Evolutionary conservation across 2,797 vertebrate species (phyloP).

Genomic region (Fistularia tabacaria): DNA sequence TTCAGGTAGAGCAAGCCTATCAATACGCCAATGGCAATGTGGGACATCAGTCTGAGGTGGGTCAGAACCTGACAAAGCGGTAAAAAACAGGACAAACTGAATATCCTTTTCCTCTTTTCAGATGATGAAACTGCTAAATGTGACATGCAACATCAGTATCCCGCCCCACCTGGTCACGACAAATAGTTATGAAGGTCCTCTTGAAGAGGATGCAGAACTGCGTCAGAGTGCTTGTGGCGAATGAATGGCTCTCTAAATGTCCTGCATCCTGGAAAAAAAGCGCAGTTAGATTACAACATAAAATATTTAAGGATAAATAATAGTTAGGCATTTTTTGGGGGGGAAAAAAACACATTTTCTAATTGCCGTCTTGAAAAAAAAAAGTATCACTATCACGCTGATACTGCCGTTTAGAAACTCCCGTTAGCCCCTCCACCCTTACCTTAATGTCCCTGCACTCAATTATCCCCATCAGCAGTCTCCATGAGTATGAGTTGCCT

Average conservation of each 20-base stretch:
- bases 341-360: no score
- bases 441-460: no score
- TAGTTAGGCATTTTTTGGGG: no score
- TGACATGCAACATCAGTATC: no score
- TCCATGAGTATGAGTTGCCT: no score
- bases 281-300: neutral
- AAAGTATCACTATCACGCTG: no score
- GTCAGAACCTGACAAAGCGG: slow-evolving; percentile 82
- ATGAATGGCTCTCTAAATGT: slow-evolving; percentile 84
- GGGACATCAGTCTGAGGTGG: slow-evolving; percentile 88
- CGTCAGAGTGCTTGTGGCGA: slow-evolving; percentile 86
- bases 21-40: slow-evolving; percentile 87
- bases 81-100: neutral
- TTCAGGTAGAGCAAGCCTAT: slow-evolving; percentile 94
- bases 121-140: neutral
- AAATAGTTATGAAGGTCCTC: slow-evolving; percentile 88
- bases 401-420: no score
- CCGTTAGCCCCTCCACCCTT: no score
- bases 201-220: slow-evolving; percentile 96
- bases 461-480: no score
- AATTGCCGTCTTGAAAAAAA: no score
- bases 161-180: slow-evolving; percentile 87
- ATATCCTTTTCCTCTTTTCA: neutral
- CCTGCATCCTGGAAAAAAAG: slow-evolving; percentile 60
- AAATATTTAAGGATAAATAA: neutral